A percentile compares a stretch with the other conserved stretches of the same genome.
phyloP scores from a whole-genome alignment of 2,888 invertebrate species.

The Ophion obscuratus region DNA sequence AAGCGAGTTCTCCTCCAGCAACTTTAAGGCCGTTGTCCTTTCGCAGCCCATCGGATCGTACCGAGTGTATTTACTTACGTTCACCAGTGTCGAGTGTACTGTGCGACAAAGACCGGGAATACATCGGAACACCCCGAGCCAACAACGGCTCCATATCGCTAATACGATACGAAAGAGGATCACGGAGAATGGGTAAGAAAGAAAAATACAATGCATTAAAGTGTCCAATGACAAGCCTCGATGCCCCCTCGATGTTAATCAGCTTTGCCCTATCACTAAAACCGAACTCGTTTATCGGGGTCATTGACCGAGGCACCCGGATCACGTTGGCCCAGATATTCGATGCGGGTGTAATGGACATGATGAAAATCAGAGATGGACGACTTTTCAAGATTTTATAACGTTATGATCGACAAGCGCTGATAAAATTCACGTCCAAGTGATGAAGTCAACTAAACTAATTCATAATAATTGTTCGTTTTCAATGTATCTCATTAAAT shows the following conservation, averaged over 20 bases:
- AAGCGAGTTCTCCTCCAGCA: slow-evolving; percentile 30
- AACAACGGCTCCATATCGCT: slow-evolving; percentile 7
- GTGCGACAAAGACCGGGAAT: slow-evolving; percentile 6
- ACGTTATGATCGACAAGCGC: background rate
- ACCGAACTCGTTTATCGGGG: slow-evolving; percentile 24
- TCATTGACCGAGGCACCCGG: slow-evolving; percentile 39
- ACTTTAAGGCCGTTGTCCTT: slow-evolving; percentile 39
- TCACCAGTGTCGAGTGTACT: slow-evolving; percentile 36
- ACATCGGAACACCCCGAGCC: background rate
- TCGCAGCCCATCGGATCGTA: slow-evolving; percentile 4
- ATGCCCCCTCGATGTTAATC: slow-evolving; percentile 40
- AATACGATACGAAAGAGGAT: slow-evolving; percentile 36
- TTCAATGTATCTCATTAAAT: background rate
- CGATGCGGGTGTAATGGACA: slow-evolving; percentile 32
- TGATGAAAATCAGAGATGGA: background rate
- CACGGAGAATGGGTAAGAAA: slow-evolving; percentile 10
- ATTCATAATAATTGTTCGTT: background rate
- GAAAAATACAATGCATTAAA: slow-evolving; percentile 18
- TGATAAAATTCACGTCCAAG: background rate
- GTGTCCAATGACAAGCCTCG: slow-evolving; percentile 39
- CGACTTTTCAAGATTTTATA: slow-evolving; percentile 1
- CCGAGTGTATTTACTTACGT: slow-evolving; percentile 22
- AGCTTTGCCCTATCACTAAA: slow-evolving; percentile 33
- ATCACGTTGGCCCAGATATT: slow-evolving; percentile 40
- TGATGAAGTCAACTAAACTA: background rate